Evolutionary conservation across 2,888 invertebrate species (phyloP), one percentile per base, ranked within the genome.

Genomic region (Zhuqinia jingwanae): DNA sequence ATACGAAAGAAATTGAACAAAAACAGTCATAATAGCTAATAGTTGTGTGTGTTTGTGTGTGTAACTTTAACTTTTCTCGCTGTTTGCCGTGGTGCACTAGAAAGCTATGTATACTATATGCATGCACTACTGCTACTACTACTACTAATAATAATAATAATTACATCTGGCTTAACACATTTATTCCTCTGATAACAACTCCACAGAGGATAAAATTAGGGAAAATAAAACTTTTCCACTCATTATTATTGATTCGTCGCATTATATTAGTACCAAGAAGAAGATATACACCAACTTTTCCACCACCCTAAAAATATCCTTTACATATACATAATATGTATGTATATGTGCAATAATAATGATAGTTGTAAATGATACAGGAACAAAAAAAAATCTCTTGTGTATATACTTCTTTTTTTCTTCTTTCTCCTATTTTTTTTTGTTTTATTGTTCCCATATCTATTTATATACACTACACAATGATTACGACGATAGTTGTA

Each of bases 151-250:
- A 45, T 42, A 68, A 45, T 45, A 68, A 45, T 78, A 60, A 78
- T 78, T 78, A 25, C 78, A 78, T 60, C 63, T 78, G 73, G 42
- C 53, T 36, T 78, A 78, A 63, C 78, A 42, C 60, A 47, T 78
- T 80, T 76, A 63, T 50, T 63, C 50, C 30, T 53, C 30, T 53
- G 84, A 84, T 84, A 84, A 77, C 68, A 56, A 77, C 47, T 17
- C 77, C 50, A 25, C 6, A 8, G 73, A 58, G 85, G 30, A 20
- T 63, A 73, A 73, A 53, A 27, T 17, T 27, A 53, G 45, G 45
- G 58, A 56, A 65, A 65, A 53, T 47, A 65, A 76, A 85, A 85
- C 76, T 83, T 85, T 70, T 22, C 70, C 58, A 60, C 77, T 78
- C 85, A 85, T 78, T 78, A 73, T 58, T 85, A 81, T 58, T 65